Conservation (phyloP, 2,113 vertebrate species). For the Castor canadensis region DNA sequence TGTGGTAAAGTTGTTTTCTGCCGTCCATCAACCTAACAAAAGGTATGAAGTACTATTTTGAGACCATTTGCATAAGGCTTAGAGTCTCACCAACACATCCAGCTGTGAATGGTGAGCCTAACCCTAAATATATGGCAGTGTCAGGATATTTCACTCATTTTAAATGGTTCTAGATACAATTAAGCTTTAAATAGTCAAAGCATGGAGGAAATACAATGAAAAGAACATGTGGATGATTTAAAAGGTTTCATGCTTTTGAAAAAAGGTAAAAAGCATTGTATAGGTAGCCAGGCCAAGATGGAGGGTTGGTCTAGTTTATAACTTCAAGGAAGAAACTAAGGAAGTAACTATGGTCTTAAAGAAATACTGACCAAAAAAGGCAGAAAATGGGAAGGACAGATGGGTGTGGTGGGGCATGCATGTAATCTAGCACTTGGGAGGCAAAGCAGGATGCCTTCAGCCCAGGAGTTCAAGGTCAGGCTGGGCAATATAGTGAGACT, state of each 20-base stretch:
- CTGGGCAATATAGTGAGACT: too few relatives aligned
- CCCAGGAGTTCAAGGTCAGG: neutral
- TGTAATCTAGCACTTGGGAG: neutral
- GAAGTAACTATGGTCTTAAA: neutral
- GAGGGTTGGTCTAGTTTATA: neutral
- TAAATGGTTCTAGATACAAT: neutral
- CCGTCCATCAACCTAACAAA: neutral
- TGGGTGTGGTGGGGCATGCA: neutral
- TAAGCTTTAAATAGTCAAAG: neutral
- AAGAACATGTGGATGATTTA: neutral
- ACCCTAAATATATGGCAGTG: neutral
- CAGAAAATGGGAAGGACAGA: neutral
- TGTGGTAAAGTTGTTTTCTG: neutral
- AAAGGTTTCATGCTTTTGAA: neutral
- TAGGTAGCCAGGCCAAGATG: neutral
- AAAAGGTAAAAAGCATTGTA: neutral
- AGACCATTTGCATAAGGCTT: neutral
- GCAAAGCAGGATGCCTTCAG: neutral
- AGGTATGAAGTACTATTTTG: neutral
- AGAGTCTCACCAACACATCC: neutral
- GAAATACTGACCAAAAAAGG: neutral
- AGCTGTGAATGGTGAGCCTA: too few relatives aligned
- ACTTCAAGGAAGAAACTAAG: neutral
- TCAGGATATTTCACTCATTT: neutral
- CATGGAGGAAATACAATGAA: neutral